Evolutionary conservation across 2,888 invertebrate genomes (phyloP).

Genomic region (Scrobipalpa atriplicella): DNA sequence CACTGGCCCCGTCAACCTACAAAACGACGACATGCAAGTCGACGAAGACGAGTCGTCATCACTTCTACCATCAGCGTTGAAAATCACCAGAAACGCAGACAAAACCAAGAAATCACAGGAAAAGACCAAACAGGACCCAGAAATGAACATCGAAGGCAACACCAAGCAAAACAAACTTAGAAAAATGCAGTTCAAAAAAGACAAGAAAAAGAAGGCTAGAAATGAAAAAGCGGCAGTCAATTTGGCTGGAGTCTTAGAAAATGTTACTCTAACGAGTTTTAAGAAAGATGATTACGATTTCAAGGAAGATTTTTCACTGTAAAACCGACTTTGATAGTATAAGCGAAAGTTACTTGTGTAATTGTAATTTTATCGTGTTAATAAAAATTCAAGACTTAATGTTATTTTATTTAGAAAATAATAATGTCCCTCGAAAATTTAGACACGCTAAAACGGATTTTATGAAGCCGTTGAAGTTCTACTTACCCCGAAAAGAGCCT

Average conservation of each 20-base stretch:
- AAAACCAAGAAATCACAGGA: conserved; percentile 62
- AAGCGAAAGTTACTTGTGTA: not conserved
- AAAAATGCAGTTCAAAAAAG: conserved; percentile 85
- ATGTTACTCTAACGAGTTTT: conserved; percentile 72
- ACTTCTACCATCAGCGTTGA: conserved; percentile 67
- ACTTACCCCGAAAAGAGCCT: too few species aligned
- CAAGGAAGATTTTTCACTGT: conserved; percentile 80
- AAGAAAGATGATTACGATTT: conserved; percentile 84
- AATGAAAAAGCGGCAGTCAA: conserved; percentile 85
- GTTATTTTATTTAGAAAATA: not conserved
- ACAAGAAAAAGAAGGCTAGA: conserved; percentile 77
- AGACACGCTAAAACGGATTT: too few species aligned
- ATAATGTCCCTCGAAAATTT: not conserved
- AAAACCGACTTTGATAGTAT: conserved; percentile 27
- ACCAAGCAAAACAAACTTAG: conserved; percentile 71
- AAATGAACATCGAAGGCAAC: conserved; percentile 88
- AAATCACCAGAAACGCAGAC: conserved; percentile 64
- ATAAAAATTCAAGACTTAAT: not conserved
- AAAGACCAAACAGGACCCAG: conserved; percentile 81
- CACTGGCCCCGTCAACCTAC: conserved; percentile 83
- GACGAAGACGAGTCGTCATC: conserved; percentile 73
- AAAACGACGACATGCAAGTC: conserved; percentile 78
- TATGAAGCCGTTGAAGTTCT: too few species aligned
- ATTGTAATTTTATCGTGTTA: conserved; percentile 2
- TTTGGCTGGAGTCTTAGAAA: conserved; percentile 85